Percentiles rank a stretch among this genome's conserved stretches.
Conservation (phyloP, 2,888 invertebrate genomes). For the Hirtodrosophila trivittata region DNA sequence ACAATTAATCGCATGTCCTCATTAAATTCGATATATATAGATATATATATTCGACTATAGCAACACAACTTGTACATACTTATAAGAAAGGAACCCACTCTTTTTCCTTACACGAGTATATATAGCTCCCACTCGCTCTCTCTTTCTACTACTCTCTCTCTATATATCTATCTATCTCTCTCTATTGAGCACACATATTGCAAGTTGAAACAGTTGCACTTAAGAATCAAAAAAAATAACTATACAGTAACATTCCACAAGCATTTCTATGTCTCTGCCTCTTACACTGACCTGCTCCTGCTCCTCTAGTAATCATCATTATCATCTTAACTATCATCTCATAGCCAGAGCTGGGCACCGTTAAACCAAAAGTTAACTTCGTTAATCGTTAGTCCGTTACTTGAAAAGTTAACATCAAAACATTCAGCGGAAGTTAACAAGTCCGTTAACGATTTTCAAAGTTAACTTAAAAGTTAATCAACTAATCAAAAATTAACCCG, state of each 20-base stretch:
- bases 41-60: slow-evolving; percentile 1
- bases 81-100: slow-evolving; percentile 5
- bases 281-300: not conserved
- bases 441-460: too few species aligned
- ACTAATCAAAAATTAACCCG: too few species aligned
- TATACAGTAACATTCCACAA: slow-evolving; percentile 39
- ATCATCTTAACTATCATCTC: too few species aligned
- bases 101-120: not conserved
- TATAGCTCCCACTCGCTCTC: slow-evolving; percentile 3
- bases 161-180: slow-evolving; percentile 1
- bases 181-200: slow-evolving; percentile 18
- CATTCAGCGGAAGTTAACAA: too few species aligned
- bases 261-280: slow-evolving; percentile 31
- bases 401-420: too few species aligned
- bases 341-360: too few species aligned
- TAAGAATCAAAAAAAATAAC: slow-evolving; percentile 17
- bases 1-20: slow-evolving; percentile 4
- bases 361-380: too few species aligned
- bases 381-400: too few species aligned
- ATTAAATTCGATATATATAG: slow-evolving; percentile 9
- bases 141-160: slow-evolving; percentile 7
- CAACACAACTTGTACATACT: slow-evolving; percentile 37
- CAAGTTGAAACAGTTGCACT: slow-evolving; percentile 32
- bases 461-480: too few species aligned
- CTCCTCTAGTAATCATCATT: not conserved